Percentiles rank a stretch among this genome's conserved stretches.
Conservation (phyloP, 2,797 vertebrate genomes). For the Trachurus trachurus region DNA sequence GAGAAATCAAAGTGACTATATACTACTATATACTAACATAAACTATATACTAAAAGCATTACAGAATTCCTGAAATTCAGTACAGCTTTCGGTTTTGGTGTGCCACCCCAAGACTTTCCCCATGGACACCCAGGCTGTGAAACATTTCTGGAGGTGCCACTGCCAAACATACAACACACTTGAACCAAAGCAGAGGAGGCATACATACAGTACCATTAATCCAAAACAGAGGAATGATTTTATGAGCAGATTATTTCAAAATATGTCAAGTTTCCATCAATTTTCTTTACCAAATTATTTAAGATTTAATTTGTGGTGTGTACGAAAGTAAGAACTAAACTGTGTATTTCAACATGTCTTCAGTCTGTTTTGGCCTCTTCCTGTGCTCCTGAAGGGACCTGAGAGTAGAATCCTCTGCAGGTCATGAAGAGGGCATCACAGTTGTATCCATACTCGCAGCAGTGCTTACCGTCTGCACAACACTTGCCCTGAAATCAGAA, state of each 20-base stretch:
- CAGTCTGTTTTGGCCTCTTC: conserved; percentile 24
- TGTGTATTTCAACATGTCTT: conserved; percentile 4
- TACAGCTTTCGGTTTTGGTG: too few relatives aligned
- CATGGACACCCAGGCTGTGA: too few relatives aligned
- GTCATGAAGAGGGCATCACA: conserved; percentile 54
- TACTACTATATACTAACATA: too few relatives aligned
- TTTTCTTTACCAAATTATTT: neutral
- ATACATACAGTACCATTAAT: neutral
- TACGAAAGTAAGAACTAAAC: neutral
- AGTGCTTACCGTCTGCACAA: conserved; percentile 78
- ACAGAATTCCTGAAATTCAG: too few relatives aligned
- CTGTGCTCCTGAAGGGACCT: conserved; percentile 34
- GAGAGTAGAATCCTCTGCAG: conserved; percentile 42
- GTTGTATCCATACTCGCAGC: conserved; percentile 74
- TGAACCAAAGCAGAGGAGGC: neutral
- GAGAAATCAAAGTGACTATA: too few relatives aligned
- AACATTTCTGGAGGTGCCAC: too few relatives aligned
- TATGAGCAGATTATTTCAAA: neutral
- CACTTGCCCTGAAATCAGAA: conserved; percentile 74
- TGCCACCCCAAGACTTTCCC: too few relatives aligned
- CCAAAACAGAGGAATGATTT: neutral
- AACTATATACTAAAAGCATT: too few relatives aligned
- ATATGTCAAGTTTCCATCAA: neutral
- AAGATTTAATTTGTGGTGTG: neutral
- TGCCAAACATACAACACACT: neutral